phyloP scores from a whole-genome alignment of 2,113 vertebrate species.

The Corythornis madagascariensis region DNA sequence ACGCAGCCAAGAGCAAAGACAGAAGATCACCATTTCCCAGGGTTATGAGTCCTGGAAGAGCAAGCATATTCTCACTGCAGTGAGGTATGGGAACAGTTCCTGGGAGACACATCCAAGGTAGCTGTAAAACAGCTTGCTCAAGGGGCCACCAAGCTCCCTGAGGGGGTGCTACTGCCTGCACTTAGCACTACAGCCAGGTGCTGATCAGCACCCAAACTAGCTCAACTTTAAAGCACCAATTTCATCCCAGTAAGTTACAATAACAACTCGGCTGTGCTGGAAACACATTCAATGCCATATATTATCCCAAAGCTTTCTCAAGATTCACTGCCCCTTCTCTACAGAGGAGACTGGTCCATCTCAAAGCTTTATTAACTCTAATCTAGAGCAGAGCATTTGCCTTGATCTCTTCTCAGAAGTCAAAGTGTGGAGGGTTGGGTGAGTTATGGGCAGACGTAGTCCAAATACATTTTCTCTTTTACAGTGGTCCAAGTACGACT shows the following conservation, averaged over 20 bases:
- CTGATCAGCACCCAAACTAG: background rate
- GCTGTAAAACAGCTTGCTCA: background rate
- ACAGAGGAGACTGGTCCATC: background rate
- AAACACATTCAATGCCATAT: background rate
- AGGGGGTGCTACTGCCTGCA: too few relatives aligned
- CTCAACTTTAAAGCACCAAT: background rate
- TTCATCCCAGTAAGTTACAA: background rate
- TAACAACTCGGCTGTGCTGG: background rate
- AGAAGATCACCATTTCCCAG: background rate
- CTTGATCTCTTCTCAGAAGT: conserved; percentile 27
- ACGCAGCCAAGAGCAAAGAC: background rate
- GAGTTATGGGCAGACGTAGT: conserved; percentile 9
- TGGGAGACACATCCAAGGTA: background rate
- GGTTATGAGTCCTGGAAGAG: background rate
- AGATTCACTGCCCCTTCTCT: background rate
- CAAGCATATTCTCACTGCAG: background rate
- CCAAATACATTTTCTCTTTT: conserved; percentile 49
- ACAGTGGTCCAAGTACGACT: conserved; percentile 22
- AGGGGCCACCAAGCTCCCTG: background rate
- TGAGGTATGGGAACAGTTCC: background rate
- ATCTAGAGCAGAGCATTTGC: background rate
- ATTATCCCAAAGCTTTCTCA: background rate
- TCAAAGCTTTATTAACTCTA: background rate
- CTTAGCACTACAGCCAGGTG: background rate
- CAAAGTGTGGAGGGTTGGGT: background rate